Percentiles rank a stretch among this genome's conserved stretches.
Conservation (phyloP, 1,140 invertebrate genomes). For the Halictus rubicundus region DNA sequence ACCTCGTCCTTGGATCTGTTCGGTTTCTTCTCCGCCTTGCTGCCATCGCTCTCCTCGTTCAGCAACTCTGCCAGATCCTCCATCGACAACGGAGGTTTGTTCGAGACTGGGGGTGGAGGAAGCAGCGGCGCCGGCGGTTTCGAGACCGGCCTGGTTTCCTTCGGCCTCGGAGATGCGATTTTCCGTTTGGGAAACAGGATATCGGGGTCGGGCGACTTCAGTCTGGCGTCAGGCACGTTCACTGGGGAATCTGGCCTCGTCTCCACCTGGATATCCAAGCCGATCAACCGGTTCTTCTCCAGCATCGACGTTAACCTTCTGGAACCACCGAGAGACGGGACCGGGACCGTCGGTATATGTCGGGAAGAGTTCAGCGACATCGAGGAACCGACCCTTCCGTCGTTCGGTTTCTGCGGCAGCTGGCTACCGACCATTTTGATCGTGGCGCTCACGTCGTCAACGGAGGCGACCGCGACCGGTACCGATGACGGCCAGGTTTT, state of each 20-base stretch:
- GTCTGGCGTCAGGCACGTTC: conserved; percentile 49
- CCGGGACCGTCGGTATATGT: conserved; percentile 65
- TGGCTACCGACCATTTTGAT: conserved; percentile 52
- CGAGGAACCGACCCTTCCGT: conserved; percentile 23
- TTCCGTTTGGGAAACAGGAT: conserved; percentile 35
- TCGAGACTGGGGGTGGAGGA: conserved; percentile 61
- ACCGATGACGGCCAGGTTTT: conserved; percentile 15
- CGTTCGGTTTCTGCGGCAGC: conserved; percentile 44
- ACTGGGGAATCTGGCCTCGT: conserved; percentile 45
- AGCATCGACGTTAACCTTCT: conserved; percentile 59
- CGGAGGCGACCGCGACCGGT: not conserved
- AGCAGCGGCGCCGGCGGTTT: conserved; percentile 51
- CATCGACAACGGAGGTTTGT: conserved; percentile 64
- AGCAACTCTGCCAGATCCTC: conserved; percentile 69
- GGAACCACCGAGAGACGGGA: conserved; percentile 64
- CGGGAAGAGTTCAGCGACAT: conserved; percentile 37
- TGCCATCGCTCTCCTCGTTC: conserved; percentile 47
- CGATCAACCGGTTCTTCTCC: conserved; percentile 55
- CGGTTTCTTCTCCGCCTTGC: not conserved
- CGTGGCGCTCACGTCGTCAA: conserved; percentile 36
- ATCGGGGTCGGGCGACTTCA: conserved; percentile 64
- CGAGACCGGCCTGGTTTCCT: conserved; percentile 38
- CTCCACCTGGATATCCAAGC: conserved; percentile 20
- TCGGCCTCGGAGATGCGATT: conserved; percentile 38
- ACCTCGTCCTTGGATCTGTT: conserved; percentile 4